Conservation (phyloP, 1,140 invertebrate genomes). For the Nephila pilipes region DNA sequence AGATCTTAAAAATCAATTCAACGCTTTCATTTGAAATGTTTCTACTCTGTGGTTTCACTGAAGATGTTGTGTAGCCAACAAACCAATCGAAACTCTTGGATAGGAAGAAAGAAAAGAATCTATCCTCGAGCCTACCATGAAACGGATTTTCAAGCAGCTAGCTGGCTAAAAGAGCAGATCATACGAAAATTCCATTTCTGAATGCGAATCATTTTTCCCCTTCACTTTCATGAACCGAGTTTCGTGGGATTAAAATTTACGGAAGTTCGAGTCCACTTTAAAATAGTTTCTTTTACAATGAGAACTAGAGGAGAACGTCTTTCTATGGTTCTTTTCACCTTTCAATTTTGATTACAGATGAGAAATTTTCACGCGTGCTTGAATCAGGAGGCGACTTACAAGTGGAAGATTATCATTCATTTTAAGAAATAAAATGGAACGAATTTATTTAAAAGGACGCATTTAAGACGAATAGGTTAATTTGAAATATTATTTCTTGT, state of each 20-base stretch:
- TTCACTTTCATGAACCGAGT: neutral
- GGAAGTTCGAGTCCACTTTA: neutral
- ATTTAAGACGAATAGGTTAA: too few species aligned
- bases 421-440: too few species aligned
- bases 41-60: too few species aligned
- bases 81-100: neutral
- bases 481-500: too few species aligned
- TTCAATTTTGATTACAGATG: neutral
- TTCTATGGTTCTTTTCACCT: neutral
- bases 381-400: too few species aligned
- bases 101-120: neutral
- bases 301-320: neutral
- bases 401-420: too few species aligned
- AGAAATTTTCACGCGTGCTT: conserved; percentile 1
- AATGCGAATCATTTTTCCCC: neutral
- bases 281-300: neutral
- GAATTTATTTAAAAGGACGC: neutral
- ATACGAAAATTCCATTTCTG: neutral
- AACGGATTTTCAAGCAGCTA: conserved; percentile 29
- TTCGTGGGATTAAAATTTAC: conserved; percentile 20
- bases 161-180: conserved; percentile 17
- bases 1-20: neutral
- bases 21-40: neutral
- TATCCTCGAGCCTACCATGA: neutral
- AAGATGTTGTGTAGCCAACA: neutral